These are phyloP conservation scores for Heliconius nattereri DNA, from an alignment of 1,140 invertebrate species.

Conservation along the genomic window DNA sequence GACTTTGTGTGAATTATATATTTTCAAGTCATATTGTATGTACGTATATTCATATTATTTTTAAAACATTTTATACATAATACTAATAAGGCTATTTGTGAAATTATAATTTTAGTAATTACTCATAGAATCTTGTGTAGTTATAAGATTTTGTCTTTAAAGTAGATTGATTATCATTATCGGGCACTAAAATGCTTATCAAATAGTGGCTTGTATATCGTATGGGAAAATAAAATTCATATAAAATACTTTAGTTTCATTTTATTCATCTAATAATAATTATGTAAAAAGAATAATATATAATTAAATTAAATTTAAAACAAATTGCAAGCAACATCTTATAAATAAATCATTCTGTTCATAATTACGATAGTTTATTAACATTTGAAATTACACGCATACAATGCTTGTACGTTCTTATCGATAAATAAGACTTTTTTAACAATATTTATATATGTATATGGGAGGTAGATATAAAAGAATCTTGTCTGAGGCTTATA, in stretches of 20 bases:
- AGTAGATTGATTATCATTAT: background rate
- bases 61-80: no score
- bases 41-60: no score
- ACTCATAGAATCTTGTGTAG: background rate
- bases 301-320: constrained; percentile 11
- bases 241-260: constrained; percentile 13
- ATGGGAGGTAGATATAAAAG: constrained; percentile 15
- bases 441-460: constrained; percentile 8
- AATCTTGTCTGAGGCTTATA: constrained; percentile 9
- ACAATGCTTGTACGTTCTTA: constrained; percentile 8
- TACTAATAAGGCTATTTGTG: no score
- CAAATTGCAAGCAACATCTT: constrained; percentile 14
- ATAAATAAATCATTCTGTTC: constrained; percentile 9
- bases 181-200: background rate
- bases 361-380: constrained; percentile 10
- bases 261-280: constrained; percentile 16
- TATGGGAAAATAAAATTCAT: constrained; percentile 11
- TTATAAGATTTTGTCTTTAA: background rate
- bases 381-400: constrained; percentile 11
- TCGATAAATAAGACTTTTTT: constrained; percentile 8
- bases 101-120: background rate
- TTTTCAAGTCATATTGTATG: no score
- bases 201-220: background rate
- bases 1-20: no score
- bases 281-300: constrained; percentile 15